phyloP scores from a whole-genome alignment of 2,888 invertebrate species.

The Thereva unica region DNA sequence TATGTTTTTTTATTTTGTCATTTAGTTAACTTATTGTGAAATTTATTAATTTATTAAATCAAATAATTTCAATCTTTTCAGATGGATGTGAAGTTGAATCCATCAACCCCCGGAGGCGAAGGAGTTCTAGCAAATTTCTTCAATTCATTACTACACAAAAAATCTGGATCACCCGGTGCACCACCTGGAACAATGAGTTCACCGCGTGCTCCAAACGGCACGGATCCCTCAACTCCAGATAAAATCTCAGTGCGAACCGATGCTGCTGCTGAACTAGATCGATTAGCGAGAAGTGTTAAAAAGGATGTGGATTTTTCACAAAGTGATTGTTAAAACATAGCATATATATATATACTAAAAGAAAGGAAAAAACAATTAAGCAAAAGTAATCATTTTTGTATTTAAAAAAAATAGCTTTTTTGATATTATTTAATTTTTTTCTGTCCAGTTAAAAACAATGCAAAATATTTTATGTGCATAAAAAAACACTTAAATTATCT shows the following conservation, averaged over 20 bases:
- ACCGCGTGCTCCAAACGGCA: constrained; percentile 54
- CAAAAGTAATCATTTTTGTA: too few relatives aligned
- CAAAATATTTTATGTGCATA: constrained; percentile 14
- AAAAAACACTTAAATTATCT: constrained; percentile 3
- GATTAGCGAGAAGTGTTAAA: constrained; percentile 71
- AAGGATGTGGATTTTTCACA: constrained; percentile 58
- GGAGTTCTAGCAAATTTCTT: constrained; percentile 97
- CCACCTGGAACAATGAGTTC: constrained; percentile 59
- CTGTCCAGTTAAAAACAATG: too few relatives aligned
- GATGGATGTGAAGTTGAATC: constrained; percentile 76
- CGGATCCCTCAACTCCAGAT: constrained; percentile 58
- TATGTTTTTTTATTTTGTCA: too few relatives aligned
- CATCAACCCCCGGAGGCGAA: constrained; percentile 81
- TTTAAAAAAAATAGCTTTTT: too few relatives aligned
- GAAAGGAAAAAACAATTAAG: constrained; percentile 7
- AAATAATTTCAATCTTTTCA: constrained; percentile 48
- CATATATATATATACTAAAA: constrained; percentile 20
- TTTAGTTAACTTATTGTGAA: too few relatives aligned
- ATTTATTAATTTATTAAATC: neutral
- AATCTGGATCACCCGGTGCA: constrained; percentile 73
- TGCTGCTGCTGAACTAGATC: constrained; percentile 90
- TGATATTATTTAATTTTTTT: too few relatives aligned
- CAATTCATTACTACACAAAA: constrained; percentile 95
- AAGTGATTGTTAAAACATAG: constrained; percentile 54
- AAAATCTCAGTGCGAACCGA: constrained; percentile 80